Evolutionary conservation across 2,888 invertebrate species (phyloP).

Genomic region (Xanthia togata): DNA sequence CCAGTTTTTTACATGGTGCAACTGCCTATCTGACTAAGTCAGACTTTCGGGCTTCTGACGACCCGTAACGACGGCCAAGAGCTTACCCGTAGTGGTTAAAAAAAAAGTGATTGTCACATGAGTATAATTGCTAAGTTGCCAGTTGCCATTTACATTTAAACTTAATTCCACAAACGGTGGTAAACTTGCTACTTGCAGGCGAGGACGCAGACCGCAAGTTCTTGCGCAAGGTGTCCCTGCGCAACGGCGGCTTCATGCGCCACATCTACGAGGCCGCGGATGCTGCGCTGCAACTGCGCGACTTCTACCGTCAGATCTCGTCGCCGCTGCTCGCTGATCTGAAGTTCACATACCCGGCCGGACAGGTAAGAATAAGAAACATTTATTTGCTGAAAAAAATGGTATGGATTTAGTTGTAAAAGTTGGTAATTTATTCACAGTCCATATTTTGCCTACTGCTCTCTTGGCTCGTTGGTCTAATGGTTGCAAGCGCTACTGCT

Average conservation of each 20-base stretch:
- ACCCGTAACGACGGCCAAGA: no score
- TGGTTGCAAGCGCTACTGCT: no score
- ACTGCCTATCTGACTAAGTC: no score
- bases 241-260: constrained; percentile 92
- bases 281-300: constrained; percentile 92
- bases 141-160: not conserved
- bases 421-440: not conserved
- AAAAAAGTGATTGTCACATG: not conserved
- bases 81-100: no score
- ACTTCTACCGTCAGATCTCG: constrained; percentile 93
- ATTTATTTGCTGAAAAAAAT: not conserved
- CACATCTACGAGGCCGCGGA: constrained; percentile 94
- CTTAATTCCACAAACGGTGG: not conserved
- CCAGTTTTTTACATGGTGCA: no score
- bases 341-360: constrained; percentile 91
- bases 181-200: constrained; percentile 75
- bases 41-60: no score
- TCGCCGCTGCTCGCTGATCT: constrained; percentile 92
- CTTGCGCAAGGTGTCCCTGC: constrained; percentile 91
- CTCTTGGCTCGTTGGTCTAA: no score
- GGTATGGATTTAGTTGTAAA: not conserved
- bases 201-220: constrained; percentile 92
- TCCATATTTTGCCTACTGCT: not conserved
- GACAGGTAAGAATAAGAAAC: constrained; percentile 74
- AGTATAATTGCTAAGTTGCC: not conserved